A percentile compares a stretch with the other conserved stretches of the same genome.
Evolutionary conservation across 2,113 vertebrate species (phyloP).

Genomic region (Meles meles): DNA sequence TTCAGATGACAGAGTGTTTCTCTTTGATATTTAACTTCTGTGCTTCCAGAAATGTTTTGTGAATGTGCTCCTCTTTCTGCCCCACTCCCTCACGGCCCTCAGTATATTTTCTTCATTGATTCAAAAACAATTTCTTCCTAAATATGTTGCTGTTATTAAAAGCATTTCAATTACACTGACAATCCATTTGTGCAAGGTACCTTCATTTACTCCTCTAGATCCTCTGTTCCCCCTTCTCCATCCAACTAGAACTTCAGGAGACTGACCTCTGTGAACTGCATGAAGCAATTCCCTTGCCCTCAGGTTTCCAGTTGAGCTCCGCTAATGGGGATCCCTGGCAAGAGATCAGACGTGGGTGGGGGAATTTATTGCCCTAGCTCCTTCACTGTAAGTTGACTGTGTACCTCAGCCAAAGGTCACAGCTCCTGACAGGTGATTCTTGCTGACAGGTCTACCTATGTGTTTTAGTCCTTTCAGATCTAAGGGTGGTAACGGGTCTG

Average conservation of each 20-base stretch:
- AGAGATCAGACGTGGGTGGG: neutral
- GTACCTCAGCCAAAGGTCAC: neutral
- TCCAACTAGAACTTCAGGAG: neutral
- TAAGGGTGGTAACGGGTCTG: neutral
- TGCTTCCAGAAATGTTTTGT: conserved; percentile 31
- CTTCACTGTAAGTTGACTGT: neutral
- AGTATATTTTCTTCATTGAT: neutral
- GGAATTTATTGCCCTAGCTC: neutral
- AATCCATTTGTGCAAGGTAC: neutral
- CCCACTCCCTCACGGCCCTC: neutral
- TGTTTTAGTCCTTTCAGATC: conserved; percentile 12
- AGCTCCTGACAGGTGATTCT: neutral
- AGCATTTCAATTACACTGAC: neutral
- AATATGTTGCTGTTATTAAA: neutral
- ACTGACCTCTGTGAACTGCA: neutral
- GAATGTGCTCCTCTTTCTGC: neutral
- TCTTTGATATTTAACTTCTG: conserved; percentile 43
- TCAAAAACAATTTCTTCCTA: conserved; percentile 6
- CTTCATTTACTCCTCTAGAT: neutral
- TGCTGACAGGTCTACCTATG: neutral
- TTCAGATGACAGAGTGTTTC: conserved; percentile 33
- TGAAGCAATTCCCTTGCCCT: neutral
- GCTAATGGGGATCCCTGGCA: neutral
- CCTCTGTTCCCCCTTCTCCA: neutral
- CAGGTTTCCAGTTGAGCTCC: neutral